phyloP scores from a whole-genome alignment of 2,888 invertebrate species.

The Lasioglossum pauxillum region DNA sequence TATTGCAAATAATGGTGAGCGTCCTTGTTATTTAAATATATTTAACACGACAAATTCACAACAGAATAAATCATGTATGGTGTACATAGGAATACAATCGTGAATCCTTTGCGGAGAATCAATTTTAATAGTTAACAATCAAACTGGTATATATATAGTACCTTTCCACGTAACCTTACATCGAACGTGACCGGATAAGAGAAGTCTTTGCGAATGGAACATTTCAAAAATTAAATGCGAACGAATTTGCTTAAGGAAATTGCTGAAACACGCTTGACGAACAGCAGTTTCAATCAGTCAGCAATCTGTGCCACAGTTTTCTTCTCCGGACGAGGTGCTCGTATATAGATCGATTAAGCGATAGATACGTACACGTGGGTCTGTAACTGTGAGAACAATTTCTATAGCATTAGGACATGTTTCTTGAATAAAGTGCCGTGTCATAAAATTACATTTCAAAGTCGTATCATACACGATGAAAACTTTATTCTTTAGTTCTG shows the following conservation, averaged over 20 bases:
- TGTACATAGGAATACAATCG: conserved; percentile 29
- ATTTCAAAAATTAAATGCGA: conserved; percentile 4
- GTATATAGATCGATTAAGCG: conserved; percentile 16
- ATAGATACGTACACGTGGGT: conserved; percentile 3
- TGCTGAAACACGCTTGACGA: conserved; percentile 8
- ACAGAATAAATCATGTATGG: conserved; percentile 40
- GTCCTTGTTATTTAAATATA: conserved; percentile 46
- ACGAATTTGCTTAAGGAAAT: conserved; percentile 18
- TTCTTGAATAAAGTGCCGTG: conserved; percentile 35
- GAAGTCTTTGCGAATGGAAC: conserved; percentile 28
- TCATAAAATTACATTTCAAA: conserved; percentile 42
- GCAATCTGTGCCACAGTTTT: conserved; percentile 19
- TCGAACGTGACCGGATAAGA: conserved; percentile 1
- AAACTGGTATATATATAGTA: not conserved
- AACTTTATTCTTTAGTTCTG: conserved; percentile 52
- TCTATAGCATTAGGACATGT: conserved; percentile 19
- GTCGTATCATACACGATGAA: conserved; percentile 44
- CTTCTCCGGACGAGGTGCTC: not conserved
- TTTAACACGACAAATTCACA: conserved; percentile 50
- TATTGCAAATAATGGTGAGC: conserved; percentile 25
- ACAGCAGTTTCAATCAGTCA: not conserved
- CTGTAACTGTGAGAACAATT: conserved; percentile 34
- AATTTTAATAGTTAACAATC: not conserved
- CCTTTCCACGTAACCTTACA: conserved; percentile 9
- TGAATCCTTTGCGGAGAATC: not conserved